These are phyloP conservation scores for Conchocele bisecta DNA, from an alignment of 2,888 invertebrate species.

Conservation along the genomic window DNA sequence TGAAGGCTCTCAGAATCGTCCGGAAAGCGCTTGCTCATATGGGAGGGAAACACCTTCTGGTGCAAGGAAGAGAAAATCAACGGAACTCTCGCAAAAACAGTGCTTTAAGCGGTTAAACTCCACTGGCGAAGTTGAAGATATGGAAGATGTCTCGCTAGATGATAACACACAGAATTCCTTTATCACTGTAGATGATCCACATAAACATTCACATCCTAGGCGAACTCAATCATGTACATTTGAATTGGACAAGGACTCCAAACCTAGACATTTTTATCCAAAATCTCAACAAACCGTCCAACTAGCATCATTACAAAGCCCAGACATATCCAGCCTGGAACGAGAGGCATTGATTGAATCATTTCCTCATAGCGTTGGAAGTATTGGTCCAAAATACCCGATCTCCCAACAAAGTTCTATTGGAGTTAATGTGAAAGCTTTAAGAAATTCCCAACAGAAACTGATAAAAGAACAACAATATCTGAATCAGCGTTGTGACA, in stretches of 20 bases:
- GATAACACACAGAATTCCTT: slow-evolving; percentile 37
- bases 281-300: no score
- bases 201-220: slow-evolving; percentile 23
- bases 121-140: slow-evolving; percentile 58
- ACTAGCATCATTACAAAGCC: slow-evolving; percentile 54
- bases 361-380: slow-evolving; percentile 48
- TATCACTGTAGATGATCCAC: background rate
- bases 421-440: slow-evolving; percentile 62
- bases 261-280: slow-evolving; percentile 9
- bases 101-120: slow-evolving; percentile 59
- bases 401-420: slow-evolving; percentile 62
- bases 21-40: slow-evolving; percentile 62
- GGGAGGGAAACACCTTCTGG: slow-evolving; percentile 63
- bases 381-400: slow-evolving; percentile 30
- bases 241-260: slow-evolving; percentile 43
- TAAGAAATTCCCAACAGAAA: slow-evolving; percentile 63
- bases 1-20: slow-evolving; percentile 42
- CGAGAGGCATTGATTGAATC: slow-evolving; percentile 73
- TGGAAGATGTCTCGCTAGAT: background rate
- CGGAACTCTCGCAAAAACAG: slow-evolving; percentile 37
- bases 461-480: slow-evolving; percentile 63
- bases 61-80: slow-evolving; percentile 63
- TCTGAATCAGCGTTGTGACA: slow-evolving; percentile 64
- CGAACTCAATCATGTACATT: slow-evolving; percentile 60
- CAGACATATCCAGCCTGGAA: slow-evolving; percentile 71